Evolutionary conservation across 2,113 vertebrate species (phyloP).

Genomic region (Gambusia affinis): DNA sequence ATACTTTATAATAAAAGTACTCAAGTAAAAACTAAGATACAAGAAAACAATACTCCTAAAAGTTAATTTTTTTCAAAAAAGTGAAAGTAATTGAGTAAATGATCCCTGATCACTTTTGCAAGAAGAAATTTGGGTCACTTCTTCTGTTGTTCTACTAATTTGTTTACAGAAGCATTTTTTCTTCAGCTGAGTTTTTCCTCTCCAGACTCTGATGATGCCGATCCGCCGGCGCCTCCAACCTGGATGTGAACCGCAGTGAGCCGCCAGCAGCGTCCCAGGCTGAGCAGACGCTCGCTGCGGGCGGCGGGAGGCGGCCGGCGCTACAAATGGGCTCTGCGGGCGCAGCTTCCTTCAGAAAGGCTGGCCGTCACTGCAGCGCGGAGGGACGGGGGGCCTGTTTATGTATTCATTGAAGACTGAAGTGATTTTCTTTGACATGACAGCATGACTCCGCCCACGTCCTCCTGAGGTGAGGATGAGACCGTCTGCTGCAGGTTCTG

Average conservation of each 20-base stretch:
- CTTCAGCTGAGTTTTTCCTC: not conserved
- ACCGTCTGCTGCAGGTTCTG: not conserved
- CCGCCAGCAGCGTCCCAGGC: not conserved
- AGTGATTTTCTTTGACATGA: constrained; percentile 69
- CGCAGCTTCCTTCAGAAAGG: not conserved
- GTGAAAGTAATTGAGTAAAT: too few species aligned
- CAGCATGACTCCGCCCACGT: constrained; percentile 53
- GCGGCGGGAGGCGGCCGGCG: not conserved
- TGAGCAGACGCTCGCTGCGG: constrained; percentile 33
- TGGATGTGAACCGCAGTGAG: not conserved
- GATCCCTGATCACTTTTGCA: not conserved
- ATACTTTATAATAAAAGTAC: too few species aligned
- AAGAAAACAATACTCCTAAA: too few species aligned
- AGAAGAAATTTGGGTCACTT: not conserved
- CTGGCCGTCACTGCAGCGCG: constrained; percentile 25
- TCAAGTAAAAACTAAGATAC: too few species aligned
- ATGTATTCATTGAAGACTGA: constrained; percentile 78
- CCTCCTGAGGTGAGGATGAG: constrained; percentile 19
- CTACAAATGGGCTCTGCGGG: not conserved
- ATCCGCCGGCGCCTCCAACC: not conserved
- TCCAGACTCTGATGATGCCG: not conserved
- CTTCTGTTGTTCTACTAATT: not conserved
- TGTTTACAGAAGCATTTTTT: not conserved
- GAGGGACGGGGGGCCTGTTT: constrained; percentile 65
- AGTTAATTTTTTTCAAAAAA: too few species aligned